These are phyloP conservation scores for Hypselothyrea guttata DNA, from an alignment of 2,888 invertebrate genomes.

Conservation along the genomic window DNA sequence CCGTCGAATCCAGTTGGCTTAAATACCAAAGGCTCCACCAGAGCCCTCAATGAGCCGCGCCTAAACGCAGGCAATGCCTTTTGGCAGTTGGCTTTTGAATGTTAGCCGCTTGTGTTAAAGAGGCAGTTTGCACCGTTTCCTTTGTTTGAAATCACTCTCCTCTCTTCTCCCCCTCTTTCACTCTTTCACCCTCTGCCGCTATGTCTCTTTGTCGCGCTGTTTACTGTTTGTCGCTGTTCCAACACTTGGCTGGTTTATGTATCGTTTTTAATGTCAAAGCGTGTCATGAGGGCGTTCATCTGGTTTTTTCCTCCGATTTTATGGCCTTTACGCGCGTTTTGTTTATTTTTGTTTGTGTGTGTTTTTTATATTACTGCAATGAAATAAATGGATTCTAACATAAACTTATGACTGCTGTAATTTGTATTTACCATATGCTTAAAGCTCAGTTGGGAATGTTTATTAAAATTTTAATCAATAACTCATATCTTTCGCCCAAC, in stretches of 20 bases:
- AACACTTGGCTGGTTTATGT: constrained; percentile 48
- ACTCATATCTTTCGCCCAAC: constrained; percentile 30
- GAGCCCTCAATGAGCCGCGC: constrained; percentile 6
- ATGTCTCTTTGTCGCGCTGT: constrained; percentile 2
- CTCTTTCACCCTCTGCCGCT: too few species aligned
- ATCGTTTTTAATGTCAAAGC: constrained; percentile 63
- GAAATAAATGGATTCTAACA: constrained; percentile 22
- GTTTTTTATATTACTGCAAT: constrained; percentile 14
- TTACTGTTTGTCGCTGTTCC: constrained; percentile 1
- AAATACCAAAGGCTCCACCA: constrained; percentile 18
- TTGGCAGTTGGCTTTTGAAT: constrained; percentile 36
- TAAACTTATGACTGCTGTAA: constrained; percentile 14
- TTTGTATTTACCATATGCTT: constrained; percentile 4
- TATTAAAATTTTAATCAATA: constrained; percentile 43
- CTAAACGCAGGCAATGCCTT: constrained; percentile 32
- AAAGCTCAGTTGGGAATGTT: constrained; percentile 22
- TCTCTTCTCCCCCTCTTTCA: neutral
- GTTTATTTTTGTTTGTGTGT: constrained; percentile 7
- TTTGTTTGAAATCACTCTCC: constrained; percentile 12
- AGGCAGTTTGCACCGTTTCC: constrained; percentile 11
- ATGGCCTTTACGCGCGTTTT: constrained; percentile 27
- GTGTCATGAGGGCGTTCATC: constrained; percentile 45
- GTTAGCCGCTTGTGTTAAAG: constrained; percentile 16
- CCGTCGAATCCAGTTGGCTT: constrained; percentile 47
- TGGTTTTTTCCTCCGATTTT: constrained; percentile 42